Conservation (phyloP, 1,140 invertebrate genomes). For the Drosophila tristis region DNA sequence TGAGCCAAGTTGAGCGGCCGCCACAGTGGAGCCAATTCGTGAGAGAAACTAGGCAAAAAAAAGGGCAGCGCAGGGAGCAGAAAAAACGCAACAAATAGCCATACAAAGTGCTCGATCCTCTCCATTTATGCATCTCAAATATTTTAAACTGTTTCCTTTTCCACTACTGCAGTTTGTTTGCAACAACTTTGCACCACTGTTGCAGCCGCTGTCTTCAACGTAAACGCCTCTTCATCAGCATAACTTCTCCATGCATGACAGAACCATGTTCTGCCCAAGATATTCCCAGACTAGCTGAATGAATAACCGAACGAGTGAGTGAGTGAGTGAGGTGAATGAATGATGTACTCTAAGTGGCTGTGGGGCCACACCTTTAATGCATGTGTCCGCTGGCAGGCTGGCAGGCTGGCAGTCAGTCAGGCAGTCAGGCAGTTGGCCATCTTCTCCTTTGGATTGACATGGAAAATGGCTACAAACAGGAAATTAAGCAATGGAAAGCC, state of each 20-base stretch:
- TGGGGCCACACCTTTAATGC: constrained; percentile 67
- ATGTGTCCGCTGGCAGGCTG: constrained; percentile 39
- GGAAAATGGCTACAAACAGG: constrained; percentile 77
- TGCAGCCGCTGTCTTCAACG: constrained; percentile 37
- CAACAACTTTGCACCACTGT: neutral
- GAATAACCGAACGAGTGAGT: constrained; percentile 24
- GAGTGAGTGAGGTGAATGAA: constrained; percentile 15
- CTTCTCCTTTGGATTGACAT: constrained; percentile 56
- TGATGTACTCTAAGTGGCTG: constrained; percentile 27
- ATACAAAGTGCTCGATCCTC: no score
- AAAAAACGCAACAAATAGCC: neutral
- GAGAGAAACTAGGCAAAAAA: neutral
- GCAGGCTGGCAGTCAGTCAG: no score
- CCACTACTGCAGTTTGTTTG: no score
- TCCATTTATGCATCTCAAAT: no score
- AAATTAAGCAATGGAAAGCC: constrained; percentile 70
- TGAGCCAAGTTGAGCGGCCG: constrained; percentile 37
- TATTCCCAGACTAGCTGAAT: constrained; percentile 1
- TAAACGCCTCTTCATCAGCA: constrained; percentile 75
- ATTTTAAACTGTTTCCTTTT: neutral
- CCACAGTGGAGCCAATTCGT: constrained; percentile 24
- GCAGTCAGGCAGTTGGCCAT: constrained; percentile 42
- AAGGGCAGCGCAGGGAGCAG: no score
- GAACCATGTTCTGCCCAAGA: constrained; percentile 16
- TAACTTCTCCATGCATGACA: constrained; percentile 75